These are phyloP conservation scores for Tholera decimalis DNA, from an alignment of 2,888 invertebrate species.

Conservation along the genomic window DNA sequence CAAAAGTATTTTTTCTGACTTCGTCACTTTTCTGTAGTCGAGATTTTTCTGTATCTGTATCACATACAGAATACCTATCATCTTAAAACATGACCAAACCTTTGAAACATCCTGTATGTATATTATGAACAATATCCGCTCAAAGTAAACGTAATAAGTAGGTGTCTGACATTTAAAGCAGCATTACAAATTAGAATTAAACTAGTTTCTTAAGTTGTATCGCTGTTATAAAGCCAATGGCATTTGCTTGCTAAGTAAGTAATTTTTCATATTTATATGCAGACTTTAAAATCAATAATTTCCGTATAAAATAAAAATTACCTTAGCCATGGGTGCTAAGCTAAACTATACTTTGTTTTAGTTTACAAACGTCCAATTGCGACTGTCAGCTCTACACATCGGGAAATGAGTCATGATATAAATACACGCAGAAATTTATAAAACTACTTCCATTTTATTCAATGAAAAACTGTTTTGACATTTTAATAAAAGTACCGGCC, in stretches of 20 bases:
- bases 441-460: conserved; percentile 29
- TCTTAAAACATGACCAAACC: no score
- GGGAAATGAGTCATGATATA: conserved; percentile 33
- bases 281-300: no score
- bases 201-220: conserved; percentile 35
- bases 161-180: conserved; percentile 44
- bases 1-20: no score
- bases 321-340: not conserved
- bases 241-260: no score
- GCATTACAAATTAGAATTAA: conserved; percentile 43
- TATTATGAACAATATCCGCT: conserved; percentile 20
- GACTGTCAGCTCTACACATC: conserved; percentile 23
- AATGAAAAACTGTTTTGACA: conserved; percentile 19
- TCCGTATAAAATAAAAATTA: not conserved
- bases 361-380: no score
- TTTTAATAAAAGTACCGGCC: conserved; percentile 24
- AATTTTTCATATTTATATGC: no score
- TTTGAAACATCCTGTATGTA: no score
- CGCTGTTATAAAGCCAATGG: not conserved
- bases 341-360: no score
- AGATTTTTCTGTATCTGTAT: no score
- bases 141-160: conserved; percentile 23
- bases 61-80: no score
- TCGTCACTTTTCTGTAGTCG: no score
- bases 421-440: not conserved